Percentiles rank a stretch among this genome's conserved stretches.
These are phyloP conservation scores for Pristionchus japonicus DNA, from an alignment of 2,888 invertebrate species.

Conservation along the genomic window DNA sequence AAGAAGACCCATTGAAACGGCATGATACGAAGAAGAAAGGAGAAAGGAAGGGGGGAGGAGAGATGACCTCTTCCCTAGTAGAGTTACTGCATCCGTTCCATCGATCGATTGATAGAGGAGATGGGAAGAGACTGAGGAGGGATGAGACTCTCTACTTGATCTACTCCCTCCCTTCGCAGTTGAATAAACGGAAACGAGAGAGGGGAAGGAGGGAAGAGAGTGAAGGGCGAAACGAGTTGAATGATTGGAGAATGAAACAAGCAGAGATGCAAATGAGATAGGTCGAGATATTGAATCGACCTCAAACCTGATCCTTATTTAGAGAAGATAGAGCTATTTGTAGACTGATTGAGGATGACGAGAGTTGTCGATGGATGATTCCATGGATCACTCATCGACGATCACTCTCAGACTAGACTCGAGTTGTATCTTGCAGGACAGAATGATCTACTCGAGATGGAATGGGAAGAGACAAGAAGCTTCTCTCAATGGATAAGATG, in stretches of 20 bases:
- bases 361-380: neutral
- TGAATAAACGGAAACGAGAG: slow-evolving; percentile 10
- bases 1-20: neutral
- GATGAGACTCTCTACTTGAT: neutral
- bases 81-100: neutral
- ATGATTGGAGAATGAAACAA: slow-evolving; percentile 3
- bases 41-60: neutral
- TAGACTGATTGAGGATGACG: neutral
- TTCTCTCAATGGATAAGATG: neutral
- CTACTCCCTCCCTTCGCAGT: neutral
- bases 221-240: neutral
- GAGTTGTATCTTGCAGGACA: neutral
- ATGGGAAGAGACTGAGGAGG: neutral
- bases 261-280: slow-evolving; percentile 4
- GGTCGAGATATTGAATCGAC: neutral
- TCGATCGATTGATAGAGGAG: neutral
- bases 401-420: neutral
- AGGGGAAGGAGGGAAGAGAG: neutral
- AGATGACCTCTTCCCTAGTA: neutral
- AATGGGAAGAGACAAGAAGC: neutral
- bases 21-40: neutral
- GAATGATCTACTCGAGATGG: neutral
- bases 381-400: neutral
- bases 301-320: neutral
- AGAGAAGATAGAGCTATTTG: neutral